A percentile compares a stretch with the other conserved stretches of the same genome.
phyloP scores from a whole-genome alignment of 2,113 vertebrate species.

The Rhizomys pruinosus region DNA sequence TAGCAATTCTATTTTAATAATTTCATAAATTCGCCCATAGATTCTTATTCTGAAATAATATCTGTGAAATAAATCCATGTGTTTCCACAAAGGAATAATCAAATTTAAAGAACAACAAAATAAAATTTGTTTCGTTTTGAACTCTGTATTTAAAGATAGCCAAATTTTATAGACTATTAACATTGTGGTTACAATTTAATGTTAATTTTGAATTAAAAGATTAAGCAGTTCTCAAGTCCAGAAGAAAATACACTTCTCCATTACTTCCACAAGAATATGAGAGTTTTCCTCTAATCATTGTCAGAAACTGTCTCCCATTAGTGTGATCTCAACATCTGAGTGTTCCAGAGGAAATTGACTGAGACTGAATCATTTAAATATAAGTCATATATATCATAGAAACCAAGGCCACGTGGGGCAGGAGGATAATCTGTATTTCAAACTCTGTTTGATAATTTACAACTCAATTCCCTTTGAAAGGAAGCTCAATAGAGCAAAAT shows the following conservation, averaged over 20 bases:
- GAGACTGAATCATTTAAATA: constrained; percentile 31
- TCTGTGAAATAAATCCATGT: neutral
- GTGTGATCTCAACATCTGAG: neutral
- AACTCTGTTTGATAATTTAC: constrained; percentile 17
- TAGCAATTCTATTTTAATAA: constrained; percentile 4
- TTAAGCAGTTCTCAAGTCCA: neutral
- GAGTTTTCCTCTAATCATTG: neutral
- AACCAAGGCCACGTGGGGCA: neutral
- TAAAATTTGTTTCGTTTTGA: neutral
- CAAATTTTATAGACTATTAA: constrained; percentile 19
- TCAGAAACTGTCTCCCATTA: constrained; percentile 24
- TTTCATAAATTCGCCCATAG: neutral
- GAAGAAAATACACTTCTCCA: neutral
- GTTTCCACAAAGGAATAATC: neutral
- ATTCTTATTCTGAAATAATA: neutral
- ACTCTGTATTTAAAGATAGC: neutral
- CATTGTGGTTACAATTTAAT: neutral
- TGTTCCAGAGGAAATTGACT: neutral
- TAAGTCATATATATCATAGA: neutral
- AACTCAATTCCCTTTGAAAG: neutral
- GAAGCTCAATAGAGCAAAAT: constrained; percentile 31
- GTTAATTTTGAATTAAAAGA: neutral
- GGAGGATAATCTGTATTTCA: neutral
- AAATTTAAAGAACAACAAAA: neutral
- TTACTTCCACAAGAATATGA: constrained; percentile 21